These are phyloP conservation scores for Rhynchophorus ferrugineus DNA, from an alignment of 1,140 invertebrate genomes.

Conservation along the genomic window DNA sequence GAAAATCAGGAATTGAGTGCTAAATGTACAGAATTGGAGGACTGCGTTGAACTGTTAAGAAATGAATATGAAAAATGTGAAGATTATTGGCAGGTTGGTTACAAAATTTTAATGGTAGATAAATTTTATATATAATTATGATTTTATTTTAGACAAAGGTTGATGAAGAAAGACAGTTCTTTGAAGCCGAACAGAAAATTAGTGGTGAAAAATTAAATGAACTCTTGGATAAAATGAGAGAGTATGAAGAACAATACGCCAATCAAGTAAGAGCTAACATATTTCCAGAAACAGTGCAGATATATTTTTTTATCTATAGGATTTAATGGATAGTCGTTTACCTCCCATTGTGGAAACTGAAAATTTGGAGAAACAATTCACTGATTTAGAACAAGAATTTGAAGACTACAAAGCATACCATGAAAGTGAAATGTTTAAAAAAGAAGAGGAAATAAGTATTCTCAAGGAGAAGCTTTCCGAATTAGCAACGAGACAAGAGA, in stretches of 20 bases:
- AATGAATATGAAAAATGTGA: conserved; percentile 75
- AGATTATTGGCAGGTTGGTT: conserved; percentile 74
- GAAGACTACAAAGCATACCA: conserved; percentile 47
- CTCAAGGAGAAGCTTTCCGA: conserved; percentile 46
- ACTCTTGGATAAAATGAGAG: conserved; percentile 63
- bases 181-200: conserved; percentile 66
- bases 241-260: conserved; percentile 72
- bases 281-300: neutral
- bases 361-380: conserved; percentile 65
- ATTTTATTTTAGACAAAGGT: conserved; percentile 48
- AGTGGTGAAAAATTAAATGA: conserved; percentile 71
- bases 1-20: conserved; percentile 47
- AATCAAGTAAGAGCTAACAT: conserved; percentile 32
- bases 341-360: conserved; percentile 70
- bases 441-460: conserved; percentile 48
- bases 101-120: too few species aligned
- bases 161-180: conserved; percentile 66
- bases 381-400: conserved; percentile 63
- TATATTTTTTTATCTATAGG: conserved; percentile 4
- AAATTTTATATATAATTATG: neutral
- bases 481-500: conserved; percentile 23
- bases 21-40: conserved; percentile 59
- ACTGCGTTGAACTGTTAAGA: conserved; percentile 62
- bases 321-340: conserved; percentile 44
- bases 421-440: conserved; percentile 42